Percentiles rank a stretch among this genome's conserved stretches.
Conservation (phyloP, 2,113 vertebrate genomes). For the Dicaeum eximium region DNA sequence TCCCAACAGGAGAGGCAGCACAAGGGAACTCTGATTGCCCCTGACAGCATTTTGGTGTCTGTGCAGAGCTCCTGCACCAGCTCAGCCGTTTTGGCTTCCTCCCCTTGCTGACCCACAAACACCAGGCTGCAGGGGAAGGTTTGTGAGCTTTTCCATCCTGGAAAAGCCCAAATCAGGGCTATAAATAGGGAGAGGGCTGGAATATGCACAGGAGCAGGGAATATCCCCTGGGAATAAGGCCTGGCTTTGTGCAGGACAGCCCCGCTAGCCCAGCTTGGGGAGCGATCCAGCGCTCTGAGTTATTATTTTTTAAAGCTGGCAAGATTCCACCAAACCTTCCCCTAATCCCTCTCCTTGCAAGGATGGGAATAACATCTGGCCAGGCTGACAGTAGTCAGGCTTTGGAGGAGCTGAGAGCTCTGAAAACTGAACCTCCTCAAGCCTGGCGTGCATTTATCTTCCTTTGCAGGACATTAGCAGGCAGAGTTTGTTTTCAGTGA, state of each 20-base stretch:
- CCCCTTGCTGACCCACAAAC: conserved; percentile 12
- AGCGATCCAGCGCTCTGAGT: background rate
- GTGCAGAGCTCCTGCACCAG: background rate
- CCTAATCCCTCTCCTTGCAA: background rate
- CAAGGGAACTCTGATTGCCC: background rate
- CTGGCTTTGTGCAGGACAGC: background rate
- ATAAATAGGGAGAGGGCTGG: conserved; percentile 37
- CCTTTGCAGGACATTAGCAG: conserved; percentile 20
- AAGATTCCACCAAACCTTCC: background rate
- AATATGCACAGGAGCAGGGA: background rate
- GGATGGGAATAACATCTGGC: conserved; percentile 41
- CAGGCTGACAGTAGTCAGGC: background rate
- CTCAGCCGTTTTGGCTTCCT: conserved; percentile 9
- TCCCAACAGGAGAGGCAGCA: background rate
- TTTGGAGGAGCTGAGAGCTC: background rate
- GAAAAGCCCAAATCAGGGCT: background rate
- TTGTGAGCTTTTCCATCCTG: conserved; percentile 7
- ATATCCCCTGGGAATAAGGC: background rate
- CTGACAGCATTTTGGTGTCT: background rate
- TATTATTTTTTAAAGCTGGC: background rate
- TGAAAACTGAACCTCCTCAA: conserved; percentile 13
- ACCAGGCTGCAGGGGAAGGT: background rate
- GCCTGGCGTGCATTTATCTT: conserved; percentile 19
- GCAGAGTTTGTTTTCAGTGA: conserved; percentile 17
- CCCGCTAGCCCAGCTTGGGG: background rate